Evolutionary conservation across 2,888 invertebrate genomes (phyloP), one percentile per base, ranked within the genome.

Genomic region (Scrobipalpa atriplicella): DNA sequence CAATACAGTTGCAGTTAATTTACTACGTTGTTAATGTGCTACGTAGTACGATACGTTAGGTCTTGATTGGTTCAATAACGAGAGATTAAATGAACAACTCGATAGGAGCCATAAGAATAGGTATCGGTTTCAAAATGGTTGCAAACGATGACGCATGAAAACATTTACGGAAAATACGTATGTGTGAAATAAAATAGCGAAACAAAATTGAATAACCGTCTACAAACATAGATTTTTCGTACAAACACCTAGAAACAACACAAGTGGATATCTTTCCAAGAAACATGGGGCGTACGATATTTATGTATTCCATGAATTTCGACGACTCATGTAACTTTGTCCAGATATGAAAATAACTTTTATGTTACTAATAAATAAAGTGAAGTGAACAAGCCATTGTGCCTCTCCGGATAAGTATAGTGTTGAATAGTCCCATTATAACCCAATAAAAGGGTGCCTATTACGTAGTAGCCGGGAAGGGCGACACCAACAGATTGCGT

Each of bases 371-470:
- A 47, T 47, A 16, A 60, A 60, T 60, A 38, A 38, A 11, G 16
- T 10, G 11, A 36, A 29, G 10, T 60, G 36, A 60, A 60, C 16
- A 54, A 21, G 21, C 9, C 54, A 21, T 54, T 54, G 21, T 54
- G 21, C 54, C 16, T 19, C 52, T 18, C 18, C 52, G n/a, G 56
- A 19, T 52, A 10, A 52, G 54, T 29, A 29, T 56, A 43, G 62
- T 41, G 21, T 43, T 18, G 61, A 19, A 38, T 36, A 60, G 58
- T 76, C 77, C 76, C 73, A 78, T 79, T 80, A 77, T 76, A 78
- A 73, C 70, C 69, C 69, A 74, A 80, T 51, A 63, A 63, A 51
- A 38, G 52, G 47, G 29, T 29, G 51, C 10, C n/a, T 36, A 58
- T 38, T 58, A 58, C 63, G 52, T 52, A 52, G 51, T 63, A 63